Base-by-base conservation (phyloP, 1,140 invertebrate species). In the Amyelois transitella region DNA sequence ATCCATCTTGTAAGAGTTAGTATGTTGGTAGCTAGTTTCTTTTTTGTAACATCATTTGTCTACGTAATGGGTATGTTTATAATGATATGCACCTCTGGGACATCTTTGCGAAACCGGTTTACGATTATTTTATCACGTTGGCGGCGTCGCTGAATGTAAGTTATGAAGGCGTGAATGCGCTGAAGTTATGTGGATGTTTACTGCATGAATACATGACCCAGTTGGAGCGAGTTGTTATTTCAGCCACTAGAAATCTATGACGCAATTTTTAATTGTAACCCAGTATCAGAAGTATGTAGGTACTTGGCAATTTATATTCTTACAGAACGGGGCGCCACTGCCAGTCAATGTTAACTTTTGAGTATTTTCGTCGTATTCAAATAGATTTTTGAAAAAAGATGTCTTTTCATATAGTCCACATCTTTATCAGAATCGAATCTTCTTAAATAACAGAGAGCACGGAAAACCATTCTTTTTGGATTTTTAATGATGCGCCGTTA, bases 131-230 rank as follows among this genome's bases (percentile, higher is more conserved):
- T 80, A 77, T 75, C 74, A 67, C 62, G 64, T 63, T 56, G 50
- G 43, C 55, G 62, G 53, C 54, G 64, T 48, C 44, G 55, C 17
- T 61, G 55, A 43, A 54, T 14, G 52, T 51, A 62, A 69, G 59
- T 64, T 59, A 56, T 64, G 62, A 43, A 62, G 52, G 55, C 58
- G 54, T 58, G 24, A 56, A 56, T 18, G 45, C 43, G n/a, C 60
- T 64, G 63, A 74, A 68, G 49, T 68, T 61, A 38, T 38, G n/a
- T n/a, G n/a, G n/a, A 75, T 74, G 72, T 77, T 77, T 77, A 82
- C 71, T 64, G 69, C 64, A 72, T 64, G 63, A 66, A 72, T 77
- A 77, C 72, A 74, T 81, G 81, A 81, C 81, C 81, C 65, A 87
- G 56, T 81, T 87, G 76, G 62, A 77, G 60, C 64, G 62, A 70